phyloP scores from a whole-genome alignment of 2,113 vertebrate genomes.

The Mystacornis crossleyi region DNA sequence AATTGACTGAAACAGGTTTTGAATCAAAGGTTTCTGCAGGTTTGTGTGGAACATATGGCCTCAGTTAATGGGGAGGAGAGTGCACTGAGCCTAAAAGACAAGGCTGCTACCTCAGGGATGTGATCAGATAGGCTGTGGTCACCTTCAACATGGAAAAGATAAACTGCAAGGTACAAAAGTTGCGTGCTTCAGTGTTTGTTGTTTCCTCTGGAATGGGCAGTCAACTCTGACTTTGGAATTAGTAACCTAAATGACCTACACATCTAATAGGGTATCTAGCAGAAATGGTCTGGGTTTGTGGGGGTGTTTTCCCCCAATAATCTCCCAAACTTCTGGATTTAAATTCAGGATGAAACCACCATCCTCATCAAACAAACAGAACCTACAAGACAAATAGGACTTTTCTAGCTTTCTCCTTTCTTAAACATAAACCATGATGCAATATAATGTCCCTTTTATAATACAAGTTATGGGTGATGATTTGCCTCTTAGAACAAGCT shows the following conservation, averaged over 20 bases:
- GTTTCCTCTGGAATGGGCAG: background rate
- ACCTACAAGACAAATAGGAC: background rate
- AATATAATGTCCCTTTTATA: background rate
- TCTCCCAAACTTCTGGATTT: background rate
- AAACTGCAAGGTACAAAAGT: background rate
- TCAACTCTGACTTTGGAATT: background rate
- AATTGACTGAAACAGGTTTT: background rate
- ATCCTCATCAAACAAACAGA: background rate
- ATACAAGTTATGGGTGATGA: background rate
- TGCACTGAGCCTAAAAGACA: background rate
- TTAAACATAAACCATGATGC: background rate
- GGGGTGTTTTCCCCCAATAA: rapidly evolving
- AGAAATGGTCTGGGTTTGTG: background rate
- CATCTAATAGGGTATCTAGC: background rate
- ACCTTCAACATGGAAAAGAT: background rate
- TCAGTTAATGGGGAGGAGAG: background rate
- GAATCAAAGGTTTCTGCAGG: background rate
- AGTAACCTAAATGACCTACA: background rate
- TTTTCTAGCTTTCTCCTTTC: background rate
- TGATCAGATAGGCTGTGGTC: background rate
- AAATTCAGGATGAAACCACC: background rate
- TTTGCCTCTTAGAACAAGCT: background rate
- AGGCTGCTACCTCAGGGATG: background rate
- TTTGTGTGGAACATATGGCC: background rate
- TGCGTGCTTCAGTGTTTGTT: background rate